phyloP scores from a whole-genome alignment of 2,113 vertebrate species.

The Apeltes quadracus region DNA sequence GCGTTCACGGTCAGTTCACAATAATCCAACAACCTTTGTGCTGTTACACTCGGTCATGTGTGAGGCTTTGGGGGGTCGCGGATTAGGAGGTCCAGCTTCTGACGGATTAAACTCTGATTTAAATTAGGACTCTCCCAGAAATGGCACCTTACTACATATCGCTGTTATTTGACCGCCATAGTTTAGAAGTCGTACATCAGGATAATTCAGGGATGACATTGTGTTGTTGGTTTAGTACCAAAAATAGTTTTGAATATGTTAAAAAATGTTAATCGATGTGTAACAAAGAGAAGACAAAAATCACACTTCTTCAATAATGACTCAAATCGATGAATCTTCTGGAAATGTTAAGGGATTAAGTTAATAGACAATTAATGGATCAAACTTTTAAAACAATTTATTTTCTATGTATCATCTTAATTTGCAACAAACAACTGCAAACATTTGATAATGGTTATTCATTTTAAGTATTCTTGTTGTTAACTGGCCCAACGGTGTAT shows the following conservation, averaged over 20 bases:
- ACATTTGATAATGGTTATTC: too few relatives aligned
- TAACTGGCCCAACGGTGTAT: too few relatives aligned
- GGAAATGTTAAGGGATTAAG: not conserved
- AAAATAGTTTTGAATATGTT: not conserved
- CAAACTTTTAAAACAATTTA: too few relatives aligned
- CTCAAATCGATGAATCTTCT: not conserved
- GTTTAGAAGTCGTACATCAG: not conserved
- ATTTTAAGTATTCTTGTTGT: too few relatives aligned
- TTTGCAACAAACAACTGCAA: too few relatives aligned
- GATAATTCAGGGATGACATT: not conserved
- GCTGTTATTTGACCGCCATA: not conserved
- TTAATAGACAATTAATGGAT: not conserved
- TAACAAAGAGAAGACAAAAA: too few relatives aligned
- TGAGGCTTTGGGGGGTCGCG: constrained; percentile 34
- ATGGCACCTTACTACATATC: not conserved
- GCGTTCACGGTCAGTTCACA: too few relatives aligned
- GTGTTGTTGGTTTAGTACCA: too few relatives aligned
- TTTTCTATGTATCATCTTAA: too few relatives aligned
- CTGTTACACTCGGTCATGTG: constrained; percentile 42
- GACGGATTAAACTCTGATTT: constrained; percentile 6
- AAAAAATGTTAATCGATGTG: too few relatives aligned
- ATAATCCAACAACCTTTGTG: not conserved
- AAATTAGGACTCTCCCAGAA: not conserved
- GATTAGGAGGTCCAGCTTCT: constrained; percentile 35
- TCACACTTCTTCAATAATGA: not conserved